Evolutionary conservation across 2,888 invertebrate species (phyloP), one percentile per base, ranked within the genome.

Genomic region (Drosophila lutescens): DNA sequence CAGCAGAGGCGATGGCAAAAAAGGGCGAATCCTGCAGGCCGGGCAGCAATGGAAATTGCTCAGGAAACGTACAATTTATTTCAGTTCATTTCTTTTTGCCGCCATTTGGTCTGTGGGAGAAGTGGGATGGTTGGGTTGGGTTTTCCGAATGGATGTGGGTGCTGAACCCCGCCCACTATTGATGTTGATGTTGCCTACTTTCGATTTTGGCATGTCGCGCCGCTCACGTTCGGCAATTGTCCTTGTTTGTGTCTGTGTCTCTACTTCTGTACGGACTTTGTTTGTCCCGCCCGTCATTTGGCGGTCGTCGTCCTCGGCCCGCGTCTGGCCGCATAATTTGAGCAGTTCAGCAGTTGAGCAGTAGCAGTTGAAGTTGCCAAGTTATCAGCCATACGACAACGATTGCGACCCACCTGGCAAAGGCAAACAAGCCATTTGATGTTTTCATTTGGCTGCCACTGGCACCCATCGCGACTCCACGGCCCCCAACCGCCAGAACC

Each of bases 1-100:
- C 40, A 57, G 74, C 40, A 57, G 26, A 62, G 67, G 49, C 63
- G 55, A 47, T 38, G 58, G 49, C 66, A 50, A 43, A 56, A 56
- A 55, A 46, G 51, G 62, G 63, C 69, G 71, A 72, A 57, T 74
- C 60, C 67, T 62, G 59, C 55, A 58, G 56, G 46, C 41, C 32
- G 36, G 41, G 30, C 53, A 44, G 49, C 73, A 74, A 88, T 86
- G 86, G 77, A 87, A 88, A 88, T 88, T 87, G 86, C 83, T 85
- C 85, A 80, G 88, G 84, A 88, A 86, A 84, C 88, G 78, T 83
- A 88, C 85, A 88, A 88, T 88, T 88, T 88, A 87, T 88, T 88
- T 84, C 77, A 86, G 86, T 84, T 80, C 85, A 86, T 86, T 85
- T 83, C 86, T 86, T 85, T 83, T 78, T 76, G 85, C 83, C 87